Evolutionary conservation across 2,113 vertebrate genomes (phyloP), one percentile per base, ranked within the genome.

Genomic region (Tyto alba): DNA sequence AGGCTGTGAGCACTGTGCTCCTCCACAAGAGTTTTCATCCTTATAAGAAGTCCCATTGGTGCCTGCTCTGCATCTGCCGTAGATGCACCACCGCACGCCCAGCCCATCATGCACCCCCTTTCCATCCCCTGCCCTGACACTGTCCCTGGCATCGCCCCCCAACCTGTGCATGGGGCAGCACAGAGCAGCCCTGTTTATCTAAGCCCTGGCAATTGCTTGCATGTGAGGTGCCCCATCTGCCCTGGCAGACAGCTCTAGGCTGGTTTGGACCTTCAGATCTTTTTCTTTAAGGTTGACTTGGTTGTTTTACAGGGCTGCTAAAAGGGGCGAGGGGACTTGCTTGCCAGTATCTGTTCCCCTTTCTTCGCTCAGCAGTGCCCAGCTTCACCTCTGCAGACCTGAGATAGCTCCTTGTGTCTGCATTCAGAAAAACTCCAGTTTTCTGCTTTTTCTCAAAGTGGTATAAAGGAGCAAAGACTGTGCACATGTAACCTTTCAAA

Each of bases 1-100:
- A 47, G n/a, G 66, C n/a, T 89, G 73, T 0, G 0, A 85, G n/a
- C 13, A 11, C 50, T 0, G 0, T 36, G 83, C 34, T 60, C 15
- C 23, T 38, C 19, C 29, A 25, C 25, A 14, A 6, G 34, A 11
- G 3, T 80, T 71, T 18, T 29, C 40, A 66, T 34, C 32, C 57
- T 69, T 22, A 25, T 21, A 11, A 76, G 34, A 59, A 60, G 15
- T 23, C 36, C 30, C 0, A 0, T 3, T 34, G 13, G 17, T 73
- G 27, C 41, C 21, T 26, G 17, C 40, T 40, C 41, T 0, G 2
- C 26, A 38, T 27, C 55, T 82, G 60, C 45, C 19, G 19, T 34
- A 60, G n/a, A 32, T 23, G 21, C 19, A 59, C 10, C 11, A 15
- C 36, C 14, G 4, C 1, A 4, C 4, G 2, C 15, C 25, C 73